Evolutionary conservation across 1,140 invertebrate genomes (phyloP), one percentile per base, ranked within the genome.

Genomic region (Liolophura sinensis): DNA sequence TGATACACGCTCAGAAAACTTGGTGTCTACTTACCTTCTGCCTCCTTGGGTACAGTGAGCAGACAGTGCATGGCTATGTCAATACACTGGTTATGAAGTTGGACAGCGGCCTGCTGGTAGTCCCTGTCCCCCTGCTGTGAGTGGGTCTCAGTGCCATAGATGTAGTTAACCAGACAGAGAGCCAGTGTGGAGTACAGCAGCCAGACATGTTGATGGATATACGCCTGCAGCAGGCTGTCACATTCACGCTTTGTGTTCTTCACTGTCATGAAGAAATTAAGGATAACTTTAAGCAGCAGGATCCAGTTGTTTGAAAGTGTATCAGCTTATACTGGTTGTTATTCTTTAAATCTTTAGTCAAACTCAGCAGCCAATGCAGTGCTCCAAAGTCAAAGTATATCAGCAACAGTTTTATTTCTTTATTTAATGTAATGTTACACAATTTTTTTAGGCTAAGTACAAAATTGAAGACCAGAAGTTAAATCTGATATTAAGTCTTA

Each of bases 131-230:
- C 15, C 31, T 57, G 68, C 70, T 70, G 51, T 73, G 74, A 12
- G 77, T 71, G 15, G 74, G 73, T 60, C 47, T 49, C 9, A 15
- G 16, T 24, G n/a, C n/a, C 46, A 14, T 16, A 24, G 40, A 49
- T 20, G 60, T 20, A n/a, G 64, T 47, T 27, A 1, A 78, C 78
- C 56, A 81, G 73, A 1, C 74, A 69, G 31, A 84, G 68, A 25
- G 80, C 70, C 40, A 83, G 73, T 0, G 79, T 73, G 0, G 76
- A 75, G 72, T 79, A 84, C 68, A 80, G 64, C 27, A 84, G 72
- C 82, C 82, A 84, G 0, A 79, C 74, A 69, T 83, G 81, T 61
- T 84, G 78, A 68, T 84, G 82, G 40, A 84, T 81, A 74, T 84
- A 83, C 0, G 80, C 78, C 65, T 79, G 73, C 31, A 82, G 74